Evolutionary conservation across 2,113 vertebrate species (phyloP), one percentile per base, ranked within the genome.

Genomic region (Pachyramphus minor): DNA sequence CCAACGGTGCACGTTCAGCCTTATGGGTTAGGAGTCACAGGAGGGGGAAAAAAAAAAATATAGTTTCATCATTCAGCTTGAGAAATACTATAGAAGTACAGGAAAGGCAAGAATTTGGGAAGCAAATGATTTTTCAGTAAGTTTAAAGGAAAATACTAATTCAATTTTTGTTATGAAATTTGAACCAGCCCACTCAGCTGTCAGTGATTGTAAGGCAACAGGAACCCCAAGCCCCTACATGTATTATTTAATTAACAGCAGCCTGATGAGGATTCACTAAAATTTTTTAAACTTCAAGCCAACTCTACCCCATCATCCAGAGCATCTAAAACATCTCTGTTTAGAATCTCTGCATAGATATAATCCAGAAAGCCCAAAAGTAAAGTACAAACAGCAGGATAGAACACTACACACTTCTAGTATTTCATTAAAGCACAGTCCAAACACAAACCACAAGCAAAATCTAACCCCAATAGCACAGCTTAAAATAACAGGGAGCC

Each of bases 261-360:
- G 33, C 22, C 44, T 71, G 35, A 71, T 24, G 14, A 87, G 5
- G n/a, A 69, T 5, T 55, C 31, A 58, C 31, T 19, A 25, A 22
- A 31, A 77, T 20, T 28, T 53, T 45, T 88, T 55, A 41, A 21
- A 5, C 42, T 86, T 74, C 73, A 87, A 89, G 64, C 25, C 69
- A 84, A 28, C 0, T 1, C 20, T 31, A 44, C 6, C 13, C 55
- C 55, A 39, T 13, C 47, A 31, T 0, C 13, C 0, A 14, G 18
- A 75, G 27, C 42, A 77, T 20, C n/a, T 30, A 33, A 64, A 50
- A 1, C 14, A 33, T 10, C 31, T 59, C 52, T 17, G 0, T 14
- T 67, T 9, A 53, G 31, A 59, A 53, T 28, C 58, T 45, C 50
- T 37, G 9, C 0, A 56, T 6, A 72, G 56, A 39, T 12, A 39